Evolutionary conservation across 2,113 vertebrate species (phyloP).

Genomic region (Mystacornis crossleyi): DNA sequence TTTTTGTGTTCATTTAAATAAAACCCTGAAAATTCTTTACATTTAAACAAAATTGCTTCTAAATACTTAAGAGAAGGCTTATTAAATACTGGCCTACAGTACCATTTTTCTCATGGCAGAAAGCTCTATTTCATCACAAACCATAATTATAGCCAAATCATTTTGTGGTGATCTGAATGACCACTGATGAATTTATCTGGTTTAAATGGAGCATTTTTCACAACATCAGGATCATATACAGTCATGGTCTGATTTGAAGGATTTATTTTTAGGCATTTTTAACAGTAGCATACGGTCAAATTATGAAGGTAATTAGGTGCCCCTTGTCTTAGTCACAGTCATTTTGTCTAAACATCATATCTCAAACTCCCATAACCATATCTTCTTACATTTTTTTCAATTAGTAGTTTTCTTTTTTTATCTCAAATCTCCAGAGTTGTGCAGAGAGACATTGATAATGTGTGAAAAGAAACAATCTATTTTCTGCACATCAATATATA

Average conservation of each 20-base stretch:
- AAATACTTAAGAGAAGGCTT: neutral
- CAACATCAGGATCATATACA: neutral
- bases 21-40: neutral
- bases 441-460: neutral
- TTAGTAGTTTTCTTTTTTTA: neutral
- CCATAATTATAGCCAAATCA: neutral
- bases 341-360: neutral
- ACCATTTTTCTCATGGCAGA: neutral
- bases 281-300: neutral
- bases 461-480: neutral
- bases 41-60: rapidly evolving
- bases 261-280: neutral
- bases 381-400: neutral
- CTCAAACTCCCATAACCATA: neutral
- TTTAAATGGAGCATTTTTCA: neutral
- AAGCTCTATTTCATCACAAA: neutral
- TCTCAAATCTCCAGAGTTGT: neutral
- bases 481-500: neutral
- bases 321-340: neutral
- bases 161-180: neutral
- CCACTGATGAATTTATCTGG: neutral
- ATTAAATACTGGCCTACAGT: neutral
- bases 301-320: neutral
- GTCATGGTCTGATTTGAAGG: neutral
- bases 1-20: neutral